Percentiles rank a stretch among this genome's conserved stretches.
These are phyloP conservation scores for Cyanistes caeruleus DNA, from an alignment of 2,113 vertebrate species.

Conservation along the genomic window DNA sequence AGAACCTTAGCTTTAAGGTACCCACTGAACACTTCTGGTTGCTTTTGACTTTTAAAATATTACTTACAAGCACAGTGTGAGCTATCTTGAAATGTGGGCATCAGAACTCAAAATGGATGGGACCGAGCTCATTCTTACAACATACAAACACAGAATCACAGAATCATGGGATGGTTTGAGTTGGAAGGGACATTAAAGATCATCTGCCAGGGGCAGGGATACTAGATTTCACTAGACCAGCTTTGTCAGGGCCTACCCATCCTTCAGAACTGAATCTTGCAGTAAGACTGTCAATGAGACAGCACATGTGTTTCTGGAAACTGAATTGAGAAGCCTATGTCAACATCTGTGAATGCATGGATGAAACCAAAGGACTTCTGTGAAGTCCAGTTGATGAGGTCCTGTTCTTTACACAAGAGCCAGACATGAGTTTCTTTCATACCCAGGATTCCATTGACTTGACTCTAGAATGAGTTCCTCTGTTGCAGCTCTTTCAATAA, in stretches of 20 bases:
- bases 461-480: background rate
- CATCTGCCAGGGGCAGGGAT: background rate
- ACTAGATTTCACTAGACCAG: background rate
- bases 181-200: background rate
- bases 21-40: background rate
- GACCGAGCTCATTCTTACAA: background rate
- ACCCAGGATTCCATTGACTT: background rate
- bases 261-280: background rate
- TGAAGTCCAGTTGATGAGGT: background rate
- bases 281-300: background rate
- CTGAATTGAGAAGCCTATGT: background rate
- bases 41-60: background rate
- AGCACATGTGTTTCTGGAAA: background rate
- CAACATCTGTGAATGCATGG: background rate
- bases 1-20: background rate
- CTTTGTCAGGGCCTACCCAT: background rate
- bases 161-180: background rate
- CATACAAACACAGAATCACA: background rate
- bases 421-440: background rate
- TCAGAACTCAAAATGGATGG: background rate
- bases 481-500: background rate
- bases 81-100: background rate
- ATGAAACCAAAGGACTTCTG: background rate
- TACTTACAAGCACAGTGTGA: background rate
- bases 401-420: background rate